A percentile compares a stretch with the other conserved stretches of the same genome.
phyloP scores from a whole-genome alignment of 2,888 invertebrate genomes.

The Anarsia innoxiella region DNA sequence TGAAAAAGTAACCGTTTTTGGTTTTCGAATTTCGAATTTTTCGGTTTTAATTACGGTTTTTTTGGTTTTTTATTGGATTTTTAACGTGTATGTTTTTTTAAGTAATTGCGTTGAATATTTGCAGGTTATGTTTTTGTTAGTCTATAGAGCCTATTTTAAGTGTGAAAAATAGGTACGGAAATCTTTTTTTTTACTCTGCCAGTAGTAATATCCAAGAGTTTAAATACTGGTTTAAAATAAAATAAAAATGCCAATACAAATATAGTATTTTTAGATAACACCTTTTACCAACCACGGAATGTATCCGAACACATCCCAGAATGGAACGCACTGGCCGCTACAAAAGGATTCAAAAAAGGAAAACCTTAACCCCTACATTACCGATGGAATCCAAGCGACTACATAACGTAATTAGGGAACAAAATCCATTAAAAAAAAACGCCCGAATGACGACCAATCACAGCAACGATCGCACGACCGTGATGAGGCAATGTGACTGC shows the following conservation, averaged over 20 bases:
- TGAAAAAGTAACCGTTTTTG: conserved; percentile 21
- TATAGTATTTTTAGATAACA: too few species aligned
- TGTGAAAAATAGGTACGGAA: too few species aligned
- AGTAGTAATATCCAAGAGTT: too few species aligned
- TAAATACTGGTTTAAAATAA: too few species aligned
- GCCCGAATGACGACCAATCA: conserved; percentile 52
- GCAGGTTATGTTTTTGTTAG: too few species aligned
- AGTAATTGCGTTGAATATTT: too few species aligned
- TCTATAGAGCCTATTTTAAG: too few species aligned
- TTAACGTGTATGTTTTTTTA: background rate
- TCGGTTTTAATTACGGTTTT: conserved; percentile 1
- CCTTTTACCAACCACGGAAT: too few species aligned
- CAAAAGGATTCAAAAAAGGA: conserved; percentile 2
- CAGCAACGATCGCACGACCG: conserved; percentile 38
- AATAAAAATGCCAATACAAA: too few species aligned
- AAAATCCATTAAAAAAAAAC: conserved; percentile 42
- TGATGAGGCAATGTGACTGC: conserved; percentile 37
- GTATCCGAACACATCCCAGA: too few species aligned
- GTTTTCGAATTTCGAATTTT: background rate
- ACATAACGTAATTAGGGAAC: conserved; percentile 63
- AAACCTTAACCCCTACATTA: conserved; percentile 33
- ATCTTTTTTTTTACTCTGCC: too few species aligned
- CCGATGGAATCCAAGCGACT: conserved; percentile 36
- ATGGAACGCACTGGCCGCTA: conserved; percentile 4
- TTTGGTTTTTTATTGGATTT: background rate